These are phyloP conservation scores for Osedax frankpressi DNA, from an alignment of 2,888 invertebrate genomes.

Conservation along the genomic window DNA sequence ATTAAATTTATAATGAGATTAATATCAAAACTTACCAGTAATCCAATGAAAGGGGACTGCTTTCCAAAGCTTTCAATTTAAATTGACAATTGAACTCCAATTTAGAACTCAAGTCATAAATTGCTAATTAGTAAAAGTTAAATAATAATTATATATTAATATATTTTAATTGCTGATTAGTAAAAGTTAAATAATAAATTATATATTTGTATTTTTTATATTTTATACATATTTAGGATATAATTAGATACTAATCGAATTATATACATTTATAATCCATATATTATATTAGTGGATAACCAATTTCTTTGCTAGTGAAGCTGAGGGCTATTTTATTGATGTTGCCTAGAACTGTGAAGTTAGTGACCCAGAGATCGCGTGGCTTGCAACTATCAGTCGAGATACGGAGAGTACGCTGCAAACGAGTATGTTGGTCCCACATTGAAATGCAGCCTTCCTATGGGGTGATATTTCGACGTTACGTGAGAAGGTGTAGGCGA, in stretches of 20 bases:
- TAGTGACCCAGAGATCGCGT: conserved; percentile 46
- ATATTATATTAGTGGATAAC: conserved; percentile 28
- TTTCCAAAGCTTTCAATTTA: conserved; percentile 39
- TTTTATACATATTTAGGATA: too few species aligned
- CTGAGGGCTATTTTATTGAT: conserved; percentile 45
- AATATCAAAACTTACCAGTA: conserved; percentile 37
- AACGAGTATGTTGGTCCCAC: conserved; percentile 40
- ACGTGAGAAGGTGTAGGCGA: too few species aligned
- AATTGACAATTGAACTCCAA: conserved; percentile 45
- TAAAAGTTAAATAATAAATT: neutral
- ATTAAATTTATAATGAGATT: neutral
- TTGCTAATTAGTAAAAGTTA: too few species aligned
- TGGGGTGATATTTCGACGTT: too few species aligned
- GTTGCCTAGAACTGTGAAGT: conserved; percentile 42
- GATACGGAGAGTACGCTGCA: conserved; percentile 36
- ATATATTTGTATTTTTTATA: neutral
- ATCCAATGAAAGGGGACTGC: conserved; percentile 42
- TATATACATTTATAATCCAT: too few species aligned
- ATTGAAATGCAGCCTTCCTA: conserved; percentile 44
- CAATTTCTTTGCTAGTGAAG: conserved; percentile 47
- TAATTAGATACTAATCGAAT: too few species aligned
- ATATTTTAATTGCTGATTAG: too few species aligned
- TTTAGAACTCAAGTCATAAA: conserved; percentile 45
- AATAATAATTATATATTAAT: too few species aligned
- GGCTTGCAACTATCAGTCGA: conserved; percentile 43